Evolutionary conservation across 2,888 invertebrate species (phyloP).

Genomic region (Apamea sordens): DNA sequence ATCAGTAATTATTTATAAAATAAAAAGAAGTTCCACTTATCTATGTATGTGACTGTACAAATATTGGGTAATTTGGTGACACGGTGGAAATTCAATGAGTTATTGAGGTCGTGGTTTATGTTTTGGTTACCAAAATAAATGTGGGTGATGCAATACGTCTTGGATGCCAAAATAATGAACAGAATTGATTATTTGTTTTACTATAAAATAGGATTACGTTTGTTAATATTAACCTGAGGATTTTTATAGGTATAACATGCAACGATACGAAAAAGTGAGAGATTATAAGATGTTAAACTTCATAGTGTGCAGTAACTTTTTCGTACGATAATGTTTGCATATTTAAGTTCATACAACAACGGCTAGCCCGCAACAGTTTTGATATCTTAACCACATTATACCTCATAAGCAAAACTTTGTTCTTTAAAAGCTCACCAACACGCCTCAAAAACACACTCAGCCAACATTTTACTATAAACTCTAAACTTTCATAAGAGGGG

Average conservation of each 20-base stretch:
- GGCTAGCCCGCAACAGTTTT: not conserved
- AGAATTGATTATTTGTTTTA: not conserved
- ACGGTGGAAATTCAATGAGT: not conserved
- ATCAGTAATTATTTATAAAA: not conserved
- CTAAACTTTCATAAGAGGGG: slow-evolving; percentile 32
- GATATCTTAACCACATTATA: not conserved
- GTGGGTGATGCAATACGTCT: not conserved
- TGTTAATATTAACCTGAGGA: not conserved
- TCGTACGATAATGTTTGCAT: not conserved
- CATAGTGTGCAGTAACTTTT: not conserved
- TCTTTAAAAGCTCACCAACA: slow-evolving; percentile 5
- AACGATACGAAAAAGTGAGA: not conserved
- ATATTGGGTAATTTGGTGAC: not conserved
- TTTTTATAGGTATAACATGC: not conserved
- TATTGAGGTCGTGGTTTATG: not conserved
- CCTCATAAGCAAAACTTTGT: slow-evolving; percentile 2
- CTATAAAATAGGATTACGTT: not conserved
- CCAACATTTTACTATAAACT: slow-evolving; percentile 23
- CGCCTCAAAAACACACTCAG: not conserved
- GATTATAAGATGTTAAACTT: not conserved
- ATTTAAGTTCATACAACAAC: not conserved
- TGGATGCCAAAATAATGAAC: not conserved
- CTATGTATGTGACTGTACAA: not conserved
- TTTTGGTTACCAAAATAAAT: not conserved
- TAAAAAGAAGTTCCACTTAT: not conserved